Evolutionary conservation across 1,140 invertebrate genomes (phyloP), one percentile per base, ranked within the genome.

Genomic region (Chironomus tepperi): DNA sequence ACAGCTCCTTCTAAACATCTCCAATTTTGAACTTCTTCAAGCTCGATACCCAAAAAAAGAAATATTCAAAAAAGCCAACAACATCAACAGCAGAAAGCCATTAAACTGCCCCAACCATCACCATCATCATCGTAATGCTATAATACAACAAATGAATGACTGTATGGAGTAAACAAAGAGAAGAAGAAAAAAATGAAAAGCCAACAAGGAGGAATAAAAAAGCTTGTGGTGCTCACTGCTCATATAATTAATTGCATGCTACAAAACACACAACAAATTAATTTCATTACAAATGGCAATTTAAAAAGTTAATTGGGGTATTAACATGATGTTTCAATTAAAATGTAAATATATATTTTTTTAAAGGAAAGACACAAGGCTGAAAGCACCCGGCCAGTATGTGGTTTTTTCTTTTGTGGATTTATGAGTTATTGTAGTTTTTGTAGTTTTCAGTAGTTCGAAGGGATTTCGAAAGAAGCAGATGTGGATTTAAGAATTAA

Each of bases 241-340:
- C 43, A 47, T 16, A 67, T 67, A 67, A 67, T 67, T 67, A 67
- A 67, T 67, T 67, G 65, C 65, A 67, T 18, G 65, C n/a, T 18
- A 67, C 18, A 3, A 47, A 67, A 67, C 65, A 67, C 18, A 67
- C 65, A 16, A 19, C 65, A 67, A 67, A 67, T 67, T 67, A 67
- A 18, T 67, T 67, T 67, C 18, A 67, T 67, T 67, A 67, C 65
- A 67, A 67, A 67, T 67, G 65, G 65, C 65, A 67, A 67, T 67
- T 67, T 67, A 67, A 67, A 67, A 67, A 67, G 65, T 67, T 67
- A 67, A 67, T 67, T 67, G 65, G 18, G 65, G 65, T 67, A 67
- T 67, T 67, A 67, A 67, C 65, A 67, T 67, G 65, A 67, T 67
- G 65, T 67, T 67, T 67, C 65, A 67, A 67, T 67, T 67, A 67